Evolutionary conservation across 1,140 invertebrate species (phyloP), one percentile per base, ranked within the genome.

Genomic region (Drosophila kurseongensis): DNA sequence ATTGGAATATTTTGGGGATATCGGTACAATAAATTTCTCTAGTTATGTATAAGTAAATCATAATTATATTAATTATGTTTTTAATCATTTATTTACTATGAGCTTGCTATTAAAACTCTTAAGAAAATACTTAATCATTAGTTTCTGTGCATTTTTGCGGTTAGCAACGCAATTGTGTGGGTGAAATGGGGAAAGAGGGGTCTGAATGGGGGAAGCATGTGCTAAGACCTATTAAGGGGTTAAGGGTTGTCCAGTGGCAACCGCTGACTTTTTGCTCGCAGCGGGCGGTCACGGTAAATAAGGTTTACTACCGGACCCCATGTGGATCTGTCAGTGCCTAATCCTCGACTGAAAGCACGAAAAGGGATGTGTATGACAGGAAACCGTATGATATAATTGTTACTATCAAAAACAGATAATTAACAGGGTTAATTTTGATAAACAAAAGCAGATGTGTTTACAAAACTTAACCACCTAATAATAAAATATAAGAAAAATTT

Each of bases 211-310:
- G 18, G 10, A 55, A 73, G 47, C 54, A 59, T 66, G 72, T 66
- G 61, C 54, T 36, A 29, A 54, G 73, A 68, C 45, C 73, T 56
- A 67, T 76, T 67, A 47, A 67, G 45, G 56, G 62, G 55, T 50
- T 66, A 56, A 69, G 48, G 78, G 73, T 62, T 63, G 78, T 57
- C 63, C 65, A 35, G 36, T 47, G 50, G 50, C 78, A 63, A 77
- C 55, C 65, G 78, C 78, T 68, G 79, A 63, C 52, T 82, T 82
- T 76, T 67, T 48, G 35, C 56, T 59, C 45, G 27, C 52, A 63
- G 54, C 75, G 67, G 63, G 65, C 42, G 52, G 56, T 50, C 57
- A 18, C 35, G 57, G 38, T 62, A 45, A 63, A 57, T 62, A 76
- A 57, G 54, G 73, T 52, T 75, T 59, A 59, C 54, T 48, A 14